Conservation (phyloP, 2,797 vertebrate genomes). For the Nyctalus aviator region DNA sequence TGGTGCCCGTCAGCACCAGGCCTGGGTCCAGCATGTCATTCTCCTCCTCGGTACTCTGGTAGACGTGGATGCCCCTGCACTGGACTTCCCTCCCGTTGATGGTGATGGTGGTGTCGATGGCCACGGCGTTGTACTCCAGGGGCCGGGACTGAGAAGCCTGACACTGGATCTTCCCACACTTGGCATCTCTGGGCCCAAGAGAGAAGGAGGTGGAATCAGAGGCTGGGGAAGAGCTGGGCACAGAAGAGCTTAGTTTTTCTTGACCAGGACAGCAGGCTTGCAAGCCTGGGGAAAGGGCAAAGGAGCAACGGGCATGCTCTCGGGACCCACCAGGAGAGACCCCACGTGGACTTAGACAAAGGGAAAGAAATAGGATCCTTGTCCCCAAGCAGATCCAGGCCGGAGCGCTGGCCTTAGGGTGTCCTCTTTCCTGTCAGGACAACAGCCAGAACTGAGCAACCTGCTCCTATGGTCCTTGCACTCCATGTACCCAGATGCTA, state of each 20-base stretch:
- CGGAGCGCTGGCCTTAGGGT: neutral
- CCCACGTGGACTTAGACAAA: neutral
- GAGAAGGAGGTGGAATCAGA: neutral
- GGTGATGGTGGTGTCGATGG: conserved; percentile 94
- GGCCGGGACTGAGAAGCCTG: conserved; percentile 92
- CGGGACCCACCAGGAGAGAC: neutral
- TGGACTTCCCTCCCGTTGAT: conserved; percentile 84
- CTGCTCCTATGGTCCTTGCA: neutral
- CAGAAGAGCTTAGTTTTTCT: neutral
- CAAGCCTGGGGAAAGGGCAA: neutral
- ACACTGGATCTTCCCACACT: conserved; percentile 99
- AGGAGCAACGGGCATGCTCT: neutral
- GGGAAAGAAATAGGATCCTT: neutral
- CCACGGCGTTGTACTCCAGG: conserved; percentile 92
- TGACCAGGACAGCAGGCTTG: neutral
- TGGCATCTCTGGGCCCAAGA: conserved; percentile 91
- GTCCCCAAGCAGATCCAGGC: neutral
- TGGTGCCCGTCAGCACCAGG: conserved; percentile 97
- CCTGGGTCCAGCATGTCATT: conserved; percentile 97
- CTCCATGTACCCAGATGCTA: neutral
- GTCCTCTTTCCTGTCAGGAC: neutral
- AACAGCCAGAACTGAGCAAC: neutral
- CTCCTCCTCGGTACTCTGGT: conserved; percentile 89
- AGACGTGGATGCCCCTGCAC: conserved; percentile 96
- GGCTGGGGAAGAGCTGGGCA: neutral